Percentiles rank a stretch among this genome's conserved stretches.
Conservation (phyloP, 2,113 vertebrate genomes). For the Alethe diademata region DNA sequence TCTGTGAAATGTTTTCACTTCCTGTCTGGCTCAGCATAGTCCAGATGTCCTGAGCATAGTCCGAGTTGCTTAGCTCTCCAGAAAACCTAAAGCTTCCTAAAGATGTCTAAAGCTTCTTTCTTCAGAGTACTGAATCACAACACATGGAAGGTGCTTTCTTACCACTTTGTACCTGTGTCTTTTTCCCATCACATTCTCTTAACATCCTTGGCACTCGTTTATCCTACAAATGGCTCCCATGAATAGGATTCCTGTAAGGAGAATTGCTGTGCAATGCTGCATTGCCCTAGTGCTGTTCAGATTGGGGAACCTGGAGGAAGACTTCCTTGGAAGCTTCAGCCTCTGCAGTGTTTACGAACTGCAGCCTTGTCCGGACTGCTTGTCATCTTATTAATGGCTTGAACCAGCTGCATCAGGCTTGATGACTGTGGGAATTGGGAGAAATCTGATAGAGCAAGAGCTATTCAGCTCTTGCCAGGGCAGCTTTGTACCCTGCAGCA, state of each 20-base stretch:
- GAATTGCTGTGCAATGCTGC: constrained; percentile 1
- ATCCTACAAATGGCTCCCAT: neutral
- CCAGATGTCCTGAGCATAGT: neutral
- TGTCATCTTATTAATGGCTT: neutral
- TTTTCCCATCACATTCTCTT: neutral
- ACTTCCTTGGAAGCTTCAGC: constrained; percentile 6
- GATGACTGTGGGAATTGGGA: neutral
- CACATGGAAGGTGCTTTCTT: neutral
- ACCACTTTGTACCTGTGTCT: neutral
- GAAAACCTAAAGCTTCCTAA: neutral
- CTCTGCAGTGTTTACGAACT: neutral
- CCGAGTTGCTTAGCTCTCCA: neutral
- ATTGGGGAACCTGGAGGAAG: neutral
- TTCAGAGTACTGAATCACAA: neutral
- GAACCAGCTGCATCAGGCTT: neutral
- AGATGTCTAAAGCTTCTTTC: neutral
- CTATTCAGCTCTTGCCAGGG: neutral
- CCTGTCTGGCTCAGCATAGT: neutral
- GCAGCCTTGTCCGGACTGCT: neutral
- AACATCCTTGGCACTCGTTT: neutral
- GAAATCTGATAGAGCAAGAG: neutral
- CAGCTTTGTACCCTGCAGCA: neutral
- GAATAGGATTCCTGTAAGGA: neutral
- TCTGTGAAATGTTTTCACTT: constrained; percentile 18
- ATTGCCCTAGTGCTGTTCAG: neutral